phyloP scores from a whole-genome alignment of 1,140 invertebrate species.

The Microplitis mediator region DNA sequence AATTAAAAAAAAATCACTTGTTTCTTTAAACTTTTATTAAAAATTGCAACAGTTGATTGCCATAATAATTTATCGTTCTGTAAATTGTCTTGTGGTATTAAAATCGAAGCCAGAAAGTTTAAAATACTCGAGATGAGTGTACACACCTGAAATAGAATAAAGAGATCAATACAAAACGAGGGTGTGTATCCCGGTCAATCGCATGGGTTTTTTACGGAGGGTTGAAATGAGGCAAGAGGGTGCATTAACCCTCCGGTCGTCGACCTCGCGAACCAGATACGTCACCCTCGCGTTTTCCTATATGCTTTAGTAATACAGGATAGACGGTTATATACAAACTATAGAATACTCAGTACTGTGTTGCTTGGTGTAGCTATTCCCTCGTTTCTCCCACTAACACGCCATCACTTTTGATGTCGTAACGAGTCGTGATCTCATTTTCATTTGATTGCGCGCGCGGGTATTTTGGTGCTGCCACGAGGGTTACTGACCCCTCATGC shows the following conservation, averaged over 20 bases:
- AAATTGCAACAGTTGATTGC: too few relatives aligned
- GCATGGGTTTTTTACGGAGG: conserved; percentile 43
- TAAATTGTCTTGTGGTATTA: too few relatives aligned
- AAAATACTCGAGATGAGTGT: too few relatives aligned
- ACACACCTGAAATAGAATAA: neutral
- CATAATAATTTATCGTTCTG: neutral
- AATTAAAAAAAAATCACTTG: too few relatives aligned
- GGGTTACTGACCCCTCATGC: conserved; percentile 57
- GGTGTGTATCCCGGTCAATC: conserved; percentile 11
- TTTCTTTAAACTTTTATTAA: too few relatives aligned
- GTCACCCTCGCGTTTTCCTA: conserved; percentile 40
- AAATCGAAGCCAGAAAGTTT: too few relatives aligned
- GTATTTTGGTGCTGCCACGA: conserved; percentile 55
- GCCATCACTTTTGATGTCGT: conserved; percentile 62
- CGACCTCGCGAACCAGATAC: conserved; percentile 57
- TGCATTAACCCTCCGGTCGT: conserved; percentile 60
- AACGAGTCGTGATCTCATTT: conserved; percentile 64
- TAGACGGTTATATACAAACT: conserved; percentile 11
- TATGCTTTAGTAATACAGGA: too few relatives aligned
- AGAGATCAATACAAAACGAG: neutral
- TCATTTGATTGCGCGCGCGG: conserved; percentile 59
- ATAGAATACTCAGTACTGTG: neutral
- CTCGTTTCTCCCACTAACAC: conserved; percentile 6
- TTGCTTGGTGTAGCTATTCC: neutral
- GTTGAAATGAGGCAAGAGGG: conserved; percentile 50